Base-by-base conservation (phyloP, 2,113 vertebrate species). In the Puntigrus tetrazona region DNA sequence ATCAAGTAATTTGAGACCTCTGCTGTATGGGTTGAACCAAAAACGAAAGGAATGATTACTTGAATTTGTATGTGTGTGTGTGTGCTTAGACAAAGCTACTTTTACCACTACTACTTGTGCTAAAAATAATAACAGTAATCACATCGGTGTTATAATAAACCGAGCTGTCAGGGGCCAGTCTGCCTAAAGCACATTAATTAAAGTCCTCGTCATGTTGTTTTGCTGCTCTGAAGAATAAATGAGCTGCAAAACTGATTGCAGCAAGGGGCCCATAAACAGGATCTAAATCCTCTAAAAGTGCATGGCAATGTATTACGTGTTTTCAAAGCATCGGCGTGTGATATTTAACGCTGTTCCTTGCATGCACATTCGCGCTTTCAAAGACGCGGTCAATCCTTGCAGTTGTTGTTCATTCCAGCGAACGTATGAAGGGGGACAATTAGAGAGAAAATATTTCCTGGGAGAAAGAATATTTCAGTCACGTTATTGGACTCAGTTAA, bases 401-500 rank as follows among this genome's bases (percentile, higher is more conserved):
- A 50, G 13, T 47, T 47, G 25, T 67, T 67, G 27, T 18, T 43
- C 41, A 45, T 67, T 61, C n/a, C 18, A 11, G n/a, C 34, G 18
- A 14, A 67, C 38, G 52, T 14, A 36, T 11, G 27, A 38, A 82
- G 20, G 13, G 20, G 52, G 22, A 38, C 14, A 52, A 52, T 78
- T 57, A 78, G 16, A 55, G 20, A 70, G 45, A 16, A 45, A 67
- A 81, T 67, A 50, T 34, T 81, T 50, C 43, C n/a, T 61, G 6
- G 2, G 78, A 45, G 27, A 47, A 63, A 47, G 5, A 81, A 67
- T 82, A 34, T 70, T 82, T 82, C 25, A 10, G 63, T 36, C 29
- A n/a, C 43, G 16, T 82, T 70, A 75, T 73, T 73, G 83, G 81
- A 78, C 77, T 81, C 69, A 36, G 22, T 18, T 63, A 83, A 84